phyloP scores from a whole-genome alignment of 1,140 invertebrate genomes.

The Drosophila kepulauana region DNA sequence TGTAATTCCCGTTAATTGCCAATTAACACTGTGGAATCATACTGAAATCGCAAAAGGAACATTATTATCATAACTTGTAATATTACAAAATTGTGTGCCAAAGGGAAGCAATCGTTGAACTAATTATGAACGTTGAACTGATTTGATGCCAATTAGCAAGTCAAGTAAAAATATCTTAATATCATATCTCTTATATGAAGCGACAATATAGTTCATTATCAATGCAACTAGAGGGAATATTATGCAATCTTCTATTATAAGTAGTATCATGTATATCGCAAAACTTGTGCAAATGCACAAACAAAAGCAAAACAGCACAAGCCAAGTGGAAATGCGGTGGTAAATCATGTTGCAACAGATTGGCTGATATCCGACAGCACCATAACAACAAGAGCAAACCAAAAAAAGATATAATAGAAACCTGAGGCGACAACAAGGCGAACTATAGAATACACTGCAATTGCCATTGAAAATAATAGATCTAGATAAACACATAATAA shows the following conservation, averaged over 20 bases:
- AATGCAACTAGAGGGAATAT: constrained; percentile 32
- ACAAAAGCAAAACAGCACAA: constrained; percentile 26
- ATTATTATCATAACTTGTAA: background rate
- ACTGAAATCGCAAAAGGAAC: background rate
- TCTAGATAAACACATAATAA: too few species aligned
- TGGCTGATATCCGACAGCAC: constrained; percentile 47
- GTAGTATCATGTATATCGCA: constrained; percentile 15
- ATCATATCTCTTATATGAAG: constrained; percentile 5
- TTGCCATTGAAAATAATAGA: background rate
- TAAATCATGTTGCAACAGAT: constrained; percentile 38
- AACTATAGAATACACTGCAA: constrained; percentile 3
- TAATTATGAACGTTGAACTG: background rate
- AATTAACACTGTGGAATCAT: constrained; percentile 31
- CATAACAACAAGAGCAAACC: constrained; percentile 28
- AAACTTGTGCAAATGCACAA: constrained; percentile 1
- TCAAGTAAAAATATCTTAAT: background rate
- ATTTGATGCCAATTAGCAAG: background rate
- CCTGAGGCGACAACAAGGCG: background rate
- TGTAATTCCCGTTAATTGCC: constrained; percentile 18
- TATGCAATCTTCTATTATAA: constrained; percentile 50
- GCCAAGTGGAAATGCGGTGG: constrained; percentile 44
- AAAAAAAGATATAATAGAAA: background rate
- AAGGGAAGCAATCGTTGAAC: background rate
- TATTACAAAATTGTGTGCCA: background rate
- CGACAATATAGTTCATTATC: constrained; percentile 54